Base-by-base conservation (phyloP, 37 sponge, comb jelly and placozoan genomes). In the Beroe ovata region DNA sequence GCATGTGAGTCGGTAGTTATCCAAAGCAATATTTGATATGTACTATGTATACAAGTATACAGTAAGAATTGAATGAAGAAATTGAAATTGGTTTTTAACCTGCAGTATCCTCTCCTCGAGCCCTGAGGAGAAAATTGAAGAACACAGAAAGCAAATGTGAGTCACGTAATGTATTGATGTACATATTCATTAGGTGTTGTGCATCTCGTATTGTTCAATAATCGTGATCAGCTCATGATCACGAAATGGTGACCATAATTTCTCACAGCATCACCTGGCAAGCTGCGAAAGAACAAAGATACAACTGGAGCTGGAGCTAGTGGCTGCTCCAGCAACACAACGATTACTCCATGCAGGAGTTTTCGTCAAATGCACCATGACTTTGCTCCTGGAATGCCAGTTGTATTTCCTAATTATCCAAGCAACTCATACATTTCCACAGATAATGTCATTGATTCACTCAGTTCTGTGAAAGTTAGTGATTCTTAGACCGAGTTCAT, bases 361-460 rank as follows among this genome's bases (percentile, higher is more conserved):
- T 77, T 77, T 54, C 22, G 3, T 3, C 41, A 77, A 54, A 38
- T 77, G 41, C 84, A 77, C 84, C 0, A 0, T 6, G 84, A 77
- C 84, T 77, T 77, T 19, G 84, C 84, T 18, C 84, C 84, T 6
- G 84, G 84, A 42, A 1, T 28, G 47, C 84, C 84, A 23, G 47
- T 77, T n/a, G 28, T 77, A 2, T 62, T 20, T 47, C 54, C 54
- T 6, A 11, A 47, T 11, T 47, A 16, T 47, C 11, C 6, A 11
- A 6, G 6, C 54, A 6, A 47, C 11, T 11, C 54, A 6, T 11
- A 11, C 11, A 47, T 11, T 47, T 47, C 6, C 54, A 47, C 54
- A 6, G 6, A 6, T 47, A 16, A 6, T 11, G 54, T 16, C 54
- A 47, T 16, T 47, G 54, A 47, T 11, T 47, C 54, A 11, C 54